phyloP scores from a whole-genome alignment of 2,888 invertebrate species.

The Adineta ricciae region DNA sequence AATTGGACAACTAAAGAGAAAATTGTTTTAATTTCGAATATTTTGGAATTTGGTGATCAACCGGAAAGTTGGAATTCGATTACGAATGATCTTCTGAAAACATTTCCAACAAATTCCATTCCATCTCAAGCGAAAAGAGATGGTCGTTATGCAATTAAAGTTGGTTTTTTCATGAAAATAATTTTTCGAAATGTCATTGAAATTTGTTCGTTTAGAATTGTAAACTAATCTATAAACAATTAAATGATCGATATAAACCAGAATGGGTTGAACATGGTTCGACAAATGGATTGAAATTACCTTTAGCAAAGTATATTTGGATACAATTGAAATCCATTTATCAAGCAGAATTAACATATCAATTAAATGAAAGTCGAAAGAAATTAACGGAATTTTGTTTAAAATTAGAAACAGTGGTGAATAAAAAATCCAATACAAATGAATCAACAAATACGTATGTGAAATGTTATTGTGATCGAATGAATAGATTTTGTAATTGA shows the following conservation, averaged over 20 bases:
- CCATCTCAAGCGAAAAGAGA: neutral
- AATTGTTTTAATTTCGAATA: neutral
- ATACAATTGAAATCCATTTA: neutral
- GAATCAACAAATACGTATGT: neutral
- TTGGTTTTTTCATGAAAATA: neutral
- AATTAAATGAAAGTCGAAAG: slow-evolving; percentile 11
- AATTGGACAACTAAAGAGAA: neutral
- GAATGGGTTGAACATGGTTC: neutral
- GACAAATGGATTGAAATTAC: neutral
- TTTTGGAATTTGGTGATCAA: slow-evolving; percentile 2
- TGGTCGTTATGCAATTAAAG: slow-evolving; percentile 8
- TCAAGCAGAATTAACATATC: neutral
- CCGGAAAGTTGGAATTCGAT: neutral
- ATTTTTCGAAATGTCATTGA: too few relatives aligned
- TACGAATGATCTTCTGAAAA: neutral
- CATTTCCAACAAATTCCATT: neutral
- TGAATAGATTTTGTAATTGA: too few relatives aligned
- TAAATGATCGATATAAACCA: neutral
- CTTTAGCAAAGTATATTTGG: neutral
- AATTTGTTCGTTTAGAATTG: too few relatives aligned
- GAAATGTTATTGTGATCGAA: too few relatives aligned
- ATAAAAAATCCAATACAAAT: neutral
- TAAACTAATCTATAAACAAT: neutral
- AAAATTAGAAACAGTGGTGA: neutral
- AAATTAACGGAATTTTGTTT: slow-evolving; percentile 20